Base-by-base conservation (phyloP, 2,888 invertebrate genomes). In the Thecocarcelia acutangulata region DNA sequence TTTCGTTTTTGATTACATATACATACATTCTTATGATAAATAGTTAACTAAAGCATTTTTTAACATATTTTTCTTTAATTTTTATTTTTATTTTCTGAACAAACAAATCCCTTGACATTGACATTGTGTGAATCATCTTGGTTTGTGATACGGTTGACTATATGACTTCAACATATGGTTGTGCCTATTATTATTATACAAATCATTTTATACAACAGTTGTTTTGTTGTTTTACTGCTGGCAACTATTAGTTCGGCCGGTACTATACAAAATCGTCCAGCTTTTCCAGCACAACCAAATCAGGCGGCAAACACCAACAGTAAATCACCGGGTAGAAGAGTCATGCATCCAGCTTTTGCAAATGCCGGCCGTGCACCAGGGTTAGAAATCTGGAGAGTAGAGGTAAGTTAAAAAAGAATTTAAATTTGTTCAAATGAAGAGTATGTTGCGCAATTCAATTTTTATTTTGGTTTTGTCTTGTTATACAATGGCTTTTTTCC, bases 301-400 rank as follows among this genome's bases (percentile, higher is more conserved):
- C 86, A 87, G 74, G 85, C 87, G 48, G 87, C 88, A 75, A 87
- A 88, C 42, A 76, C 86, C 28, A 86, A 84, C 58, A 90, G 88
- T 59, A 87, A 88, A 70, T 85, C 88, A 58, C 85, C 90, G 24
- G 88, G 85, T 17, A 84, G 88, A 84, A 87, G 88, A 84, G 80
- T 89, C 50, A 91, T 91, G 91, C 93, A 94, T 85, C 91, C 94
- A 79, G 95, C 95, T 3, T 96, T 96, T 88, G 93, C 91, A 74
- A 93, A 84, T 70, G 82, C 82, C 74, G 82, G 82, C 19, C 82
- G 82, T 70, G 3, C 69, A 24, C 74, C 74, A 28, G 82, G 82
- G 6, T 66, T 82, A 37, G 70, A 82, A 66, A 82, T 82, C 42
- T 82, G 82, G 82, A 93, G 96, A 88, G 94, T 96, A 81, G 96